phyloP scores from a whole-genome alignment of 2,113 vertebrate species.

The Nothobranchius furzeri region DNA sequence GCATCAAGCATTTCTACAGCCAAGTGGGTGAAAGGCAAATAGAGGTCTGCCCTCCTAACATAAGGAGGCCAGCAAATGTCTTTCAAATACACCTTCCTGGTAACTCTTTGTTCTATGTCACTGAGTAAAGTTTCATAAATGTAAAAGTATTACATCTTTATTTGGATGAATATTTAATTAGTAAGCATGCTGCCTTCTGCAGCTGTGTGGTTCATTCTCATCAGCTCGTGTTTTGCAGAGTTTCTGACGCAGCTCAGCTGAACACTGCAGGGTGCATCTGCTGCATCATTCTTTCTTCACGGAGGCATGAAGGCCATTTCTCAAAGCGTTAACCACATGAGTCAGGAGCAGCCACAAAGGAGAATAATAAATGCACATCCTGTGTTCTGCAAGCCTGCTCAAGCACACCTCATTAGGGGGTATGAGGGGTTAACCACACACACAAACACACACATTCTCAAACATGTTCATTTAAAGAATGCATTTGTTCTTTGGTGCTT shows the following conservation, averaged over 20 bases:
- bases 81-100: neutral
- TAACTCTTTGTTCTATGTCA: too few relatives aligned
- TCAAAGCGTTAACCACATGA: conserved; percentile 13
- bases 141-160: neutral
- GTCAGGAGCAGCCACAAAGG: conserved; percentile 13
- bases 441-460: too few relatives aligned
- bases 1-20: neutral
- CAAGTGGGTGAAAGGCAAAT: conserved; percentile 57
- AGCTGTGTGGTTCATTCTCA: too few relatives aligned
- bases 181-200: too few relatives aligned
- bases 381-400: conserved; percentile 25
- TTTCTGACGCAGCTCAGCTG: neutral
- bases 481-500: too few relatives aligned
- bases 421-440: neutral
- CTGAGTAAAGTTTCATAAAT: neutral
- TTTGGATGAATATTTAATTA: too few relatives aligned
- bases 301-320: conserved; percentile 2
- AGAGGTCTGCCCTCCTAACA: conserved; percentile 52
- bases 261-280: conserved; percentile 18
- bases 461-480: too few relatives aligned
- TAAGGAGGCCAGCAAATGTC: conserved; percentile 42
- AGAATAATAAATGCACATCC: conserved; percentile 25
- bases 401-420: neutral
- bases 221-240: too few relatives aligned
- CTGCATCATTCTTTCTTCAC: conserved; percentile 40